Conservation (phyloP, 2,113 vertebrate genomes). For the Phylloscopus whistleri region DNA sequence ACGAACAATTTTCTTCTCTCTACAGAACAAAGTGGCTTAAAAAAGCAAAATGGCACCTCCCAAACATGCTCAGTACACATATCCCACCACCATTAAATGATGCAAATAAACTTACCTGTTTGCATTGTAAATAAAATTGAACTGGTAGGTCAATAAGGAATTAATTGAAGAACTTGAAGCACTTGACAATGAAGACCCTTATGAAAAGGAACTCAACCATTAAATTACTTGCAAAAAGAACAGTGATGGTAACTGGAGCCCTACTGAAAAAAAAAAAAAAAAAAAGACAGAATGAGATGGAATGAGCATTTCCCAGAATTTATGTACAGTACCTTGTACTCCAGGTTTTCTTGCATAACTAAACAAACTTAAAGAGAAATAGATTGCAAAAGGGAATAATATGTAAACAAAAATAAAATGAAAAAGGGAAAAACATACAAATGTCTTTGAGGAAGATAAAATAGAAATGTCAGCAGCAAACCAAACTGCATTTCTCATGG, state of each 20-base stretch:
- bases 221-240: slow-evolving; percentile 47
- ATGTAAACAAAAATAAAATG: not conserved
- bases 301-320: not conserved
- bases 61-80: not conserved
- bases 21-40: not conserved
- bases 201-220: slow-evolving; percentile 27
- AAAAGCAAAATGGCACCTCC: not conserved
- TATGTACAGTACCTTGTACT: not conserved
- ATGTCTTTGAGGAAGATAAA: not conserved
- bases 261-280: slow-evolving; percentile 28
- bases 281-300: not conserved
- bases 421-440: not conserved
- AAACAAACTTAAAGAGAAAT: not conserved
- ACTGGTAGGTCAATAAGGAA: not conserved
- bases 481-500: not conserved
- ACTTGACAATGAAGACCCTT: not conserved
- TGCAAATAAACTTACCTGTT: slow-evolving; percentile 34
- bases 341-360: not conserved
- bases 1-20: not conserved
- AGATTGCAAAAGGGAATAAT: not conserved
- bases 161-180: slow-evolving; percentile 24
- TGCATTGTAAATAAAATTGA: not conserved
- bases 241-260: not conserved
- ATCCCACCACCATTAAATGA: not conserved
- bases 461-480: not conserved